Evolutionary conservation across 2,797 vertebrate genomes (phyloP), one percentile per base, ranked within the genome.

Genomic region (Smutsia gigantea): DNA sequence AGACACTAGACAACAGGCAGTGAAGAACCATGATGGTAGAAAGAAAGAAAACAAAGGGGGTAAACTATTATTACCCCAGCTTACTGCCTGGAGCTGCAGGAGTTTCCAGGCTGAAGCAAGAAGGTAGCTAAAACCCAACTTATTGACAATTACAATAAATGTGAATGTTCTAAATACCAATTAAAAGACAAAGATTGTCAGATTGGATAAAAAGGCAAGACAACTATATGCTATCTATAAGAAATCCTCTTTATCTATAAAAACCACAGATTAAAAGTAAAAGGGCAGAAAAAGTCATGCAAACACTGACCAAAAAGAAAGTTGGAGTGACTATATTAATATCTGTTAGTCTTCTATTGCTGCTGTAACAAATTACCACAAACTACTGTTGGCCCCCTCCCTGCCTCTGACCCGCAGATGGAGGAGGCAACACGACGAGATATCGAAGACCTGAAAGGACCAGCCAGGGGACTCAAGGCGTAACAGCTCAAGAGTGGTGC

Each of bases 251-350:
- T 85, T 79, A 61, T 63, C 51, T 46, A 63, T 49, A 14, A 93
- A 85, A 87, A 15, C 84, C 49, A 93, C 49, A 81, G 64, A 90
- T 5, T 93, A 74, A 92, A 94, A 81, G 15, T 46, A 57, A 85
- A 92, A 91, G 10, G 25, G 95, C 46, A 57, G 42, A 71, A 63
- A 90, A 72, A 25, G 27, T n/a, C 55, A 79, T 78, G 69, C 14
- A 55, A 95, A 87, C 27, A 23, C 39, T 79, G 72, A 87, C 25
- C 61, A n/a, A 72, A 85, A 95, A 90, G 53, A 18, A 93, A 90
- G 68, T 23, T 27, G 4, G 46, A n/a, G n/a, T n/a, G n/a, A n/a
- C n/a, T n/a, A n/a, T n/a, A n/a, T n/a, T n/a, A n/a, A n/a, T n/a
- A n/a, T 61, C 37, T 86, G 23, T 77, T 64, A 57, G 14, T 90